Evolutionary conservation across 2,797 vertebrate genomes (phyloP).

Genomic region (Galago senegalensis): DNA sequence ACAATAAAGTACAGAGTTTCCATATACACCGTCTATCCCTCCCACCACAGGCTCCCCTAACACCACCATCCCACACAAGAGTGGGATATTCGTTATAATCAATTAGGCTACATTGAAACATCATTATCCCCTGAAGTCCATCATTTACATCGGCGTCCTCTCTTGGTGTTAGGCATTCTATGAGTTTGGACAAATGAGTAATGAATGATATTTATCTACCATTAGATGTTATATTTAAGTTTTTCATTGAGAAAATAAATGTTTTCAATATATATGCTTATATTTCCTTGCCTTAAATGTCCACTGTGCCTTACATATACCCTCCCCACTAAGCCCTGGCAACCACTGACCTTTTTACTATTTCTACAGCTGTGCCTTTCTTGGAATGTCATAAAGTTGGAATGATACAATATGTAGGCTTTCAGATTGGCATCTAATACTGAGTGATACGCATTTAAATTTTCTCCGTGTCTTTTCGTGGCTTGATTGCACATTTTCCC

Average conservation of each 20-base stretch:
- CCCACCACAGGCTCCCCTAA: not conserved
- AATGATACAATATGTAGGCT: not conserved
- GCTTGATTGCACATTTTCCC: not conserved
- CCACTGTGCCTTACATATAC: not conserved
- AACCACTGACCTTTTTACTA: not conserved
- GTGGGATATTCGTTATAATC: no score
- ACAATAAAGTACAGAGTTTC: not conserved
- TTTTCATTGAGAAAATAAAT: no score
- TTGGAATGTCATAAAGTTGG: not conserved
- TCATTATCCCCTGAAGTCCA: not conserved
- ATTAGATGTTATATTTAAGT: no score
- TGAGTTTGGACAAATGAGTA: not conserved
- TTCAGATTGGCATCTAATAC: not conserved
- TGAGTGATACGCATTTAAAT: not conserved
- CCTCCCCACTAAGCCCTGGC: not conserved
- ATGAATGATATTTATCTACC: not conserved
- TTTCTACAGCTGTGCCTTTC: not conserved
- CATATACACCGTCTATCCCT: not conserved
- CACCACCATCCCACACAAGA: not conserved
- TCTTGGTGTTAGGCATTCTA: not conserved
- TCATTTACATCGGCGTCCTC: no score
- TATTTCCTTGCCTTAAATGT: not conserved
- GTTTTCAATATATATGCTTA: not conserved
- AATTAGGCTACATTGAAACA: not conserved
- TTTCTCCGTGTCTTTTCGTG: not conserved